Evolutionary conservation across 2,113 vertebrate genomes (phyloP).

Genomic region (Pygoscelis antarcticus): DNA sequence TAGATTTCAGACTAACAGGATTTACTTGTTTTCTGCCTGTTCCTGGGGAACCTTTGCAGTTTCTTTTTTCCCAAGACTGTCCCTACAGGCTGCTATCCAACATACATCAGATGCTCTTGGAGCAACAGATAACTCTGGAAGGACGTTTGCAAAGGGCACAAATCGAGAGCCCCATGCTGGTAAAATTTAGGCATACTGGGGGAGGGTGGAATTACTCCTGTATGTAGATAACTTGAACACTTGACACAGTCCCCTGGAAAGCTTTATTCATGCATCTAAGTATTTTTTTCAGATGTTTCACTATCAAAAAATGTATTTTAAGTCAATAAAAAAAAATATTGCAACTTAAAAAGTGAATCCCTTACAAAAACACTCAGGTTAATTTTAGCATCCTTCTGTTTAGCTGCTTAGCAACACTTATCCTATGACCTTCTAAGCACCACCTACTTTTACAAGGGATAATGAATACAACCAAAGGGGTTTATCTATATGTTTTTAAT

Average conservation of each 20-base stretch:
- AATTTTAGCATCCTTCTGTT: conserved; percentile 88
- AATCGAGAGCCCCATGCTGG: background rate
- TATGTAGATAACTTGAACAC: background rate
- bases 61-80: conserved; percentile 48
- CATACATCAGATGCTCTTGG: conserved; percentile 51
- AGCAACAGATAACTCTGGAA: conserved; percentile 57
- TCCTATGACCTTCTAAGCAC: conserved; percentile 85
- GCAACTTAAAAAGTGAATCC: conserved; percentile 63
- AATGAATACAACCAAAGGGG: conserved; percentile 79
- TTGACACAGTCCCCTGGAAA: background rate
- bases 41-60: conserved; percentile 26
- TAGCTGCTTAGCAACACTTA: conserved; percentile 88
- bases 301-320: background rate
- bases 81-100: conserved; percentile 70
- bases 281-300: background rate
- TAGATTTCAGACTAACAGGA: conserved; percentile 34
- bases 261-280: background rate
- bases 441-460: conserved; percentile 84
- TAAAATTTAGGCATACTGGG: background rate
- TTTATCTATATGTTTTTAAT: conserved; percentile 68
- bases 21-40: conserved; percentile 58
- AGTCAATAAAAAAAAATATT: conserved; percentile 8
- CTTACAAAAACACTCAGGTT: conserved; percentile 75
- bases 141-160: conserved; percentile 41
- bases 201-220: background rate